A percentile compares a stretch with the other conserved stretches of the same genome.
phyloP scores from a whole-genome alignment of 2,113 vertebrate genomes.

The Monopterus albus region DNA sequence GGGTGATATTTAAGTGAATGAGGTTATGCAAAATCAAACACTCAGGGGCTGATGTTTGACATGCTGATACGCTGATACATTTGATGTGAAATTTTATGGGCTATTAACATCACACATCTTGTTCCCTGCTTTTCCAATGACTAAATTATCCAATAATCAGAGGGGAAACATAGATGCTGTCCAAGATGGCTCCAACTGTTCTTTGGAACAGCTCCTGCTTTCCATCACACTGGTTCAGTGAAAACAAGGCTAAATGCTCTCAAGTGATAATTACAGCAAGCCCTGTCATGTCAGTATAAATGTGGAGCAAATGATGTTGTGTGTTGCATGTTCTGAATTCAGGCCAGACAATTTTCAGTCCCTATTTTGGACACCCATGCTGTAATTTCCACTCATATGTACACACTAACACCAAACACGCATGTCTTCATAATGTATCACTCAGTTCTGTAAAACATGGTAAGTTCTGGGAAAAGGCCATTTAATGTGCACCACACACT shows the following conservation, averaged over 20 bases:
- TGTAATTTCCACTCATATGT: background rate
- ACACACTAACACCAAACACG: background rate
- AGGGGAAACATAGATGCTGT: slow-evolving; percentile 67
- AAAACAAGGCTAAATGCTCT: slow-evolving; percentile 78
- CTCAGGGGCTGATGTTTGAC: slow-evolving; percentile 53
- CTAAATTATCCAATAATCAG: slow-evolving; percentile 74
- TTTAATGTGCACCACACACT: slow-evolving; percentile 56
- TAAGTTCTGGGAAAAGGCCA: slow-evolving; percentile 40
- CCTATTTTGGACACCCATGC: slow-evolving; percentile 30
- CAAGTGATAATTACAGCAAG: slow-evolving; percentile 76
- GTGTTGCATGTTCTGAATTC: slow-evolving; percentile 58
- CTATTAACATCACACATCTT: slow-evolving; percentile 68
- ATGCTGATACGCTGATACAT: slow-evolving; percentile 60
- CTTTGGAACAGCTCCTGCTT: slow-evolving; percentile 76
- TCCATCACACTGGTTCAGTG: slow-evolving; percentile 76
- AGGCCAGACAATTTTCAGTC: slow-evolving; percentile 49
- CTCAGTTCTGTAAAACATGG: slow-evolving; percentile 40
- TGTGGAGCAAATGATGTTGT: slow-evolving; percentile 62
- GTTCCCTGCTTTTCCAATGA: slow-evolving; percentile 65
- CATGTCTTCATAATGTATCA: slow-evolving; percentile 10
- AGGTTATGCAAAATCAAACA: slow-evolving; percentile 45
- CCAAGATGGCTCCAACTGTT: slow-evolving; percentile 76
- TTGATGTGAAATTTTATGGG: slow-evolving; percentile 74
- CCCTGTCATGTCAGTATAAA: slow-evolving; percentile 75
- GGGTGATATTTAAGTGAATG: slow-evolving; percentile 39